Percentiles rank a stretch among this genome's conserved stretches.
Conservation (phyloP, 2,113 vertebrate species). For the Emydura subglobosa region DNA sequence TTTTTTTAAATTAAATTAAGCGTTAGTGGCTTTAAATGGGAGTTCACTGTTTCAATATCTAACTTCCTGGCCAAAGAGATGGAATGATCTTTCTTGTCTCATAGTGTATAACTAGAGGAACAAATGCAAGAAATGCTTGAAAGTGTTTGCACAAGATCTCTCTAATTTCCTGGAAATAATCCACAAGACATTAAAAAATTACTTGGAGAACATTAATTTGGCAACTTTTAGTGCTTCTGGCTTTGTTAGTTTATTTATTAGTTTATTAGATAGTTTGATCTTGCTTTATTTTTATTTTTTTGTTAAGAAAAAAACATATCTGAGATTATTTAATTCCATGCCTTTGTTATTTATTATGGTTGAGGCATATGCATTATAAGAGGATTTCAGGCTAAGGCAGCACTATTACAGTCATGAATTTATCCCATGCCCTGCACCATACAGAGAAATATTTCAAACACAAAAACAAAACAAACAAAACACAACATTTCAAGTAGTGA, state of each 20-base stretch:
- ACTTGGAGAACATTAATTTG: conserved; percentile 48
- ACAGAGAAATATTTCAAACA: neutral
- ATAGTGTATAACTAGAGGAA: conserved; percentile 36
- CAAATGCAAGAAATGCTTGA: conserved; percentile 66
- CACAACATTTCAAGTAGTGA: neutral
- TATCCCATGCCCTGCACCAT: neutral
- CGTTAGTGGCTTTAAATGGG: neutral
- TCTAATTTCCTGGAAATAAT: conserved; percentile 67
- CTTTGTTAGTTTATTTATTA: conserved; percentile 3
- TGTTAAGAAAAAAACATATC: neutral
- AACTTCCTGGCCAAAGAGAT: conserved; percentile 9
- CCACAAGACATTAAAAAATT: conserved; percentile 57
- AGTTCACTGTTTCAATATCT: neutral
- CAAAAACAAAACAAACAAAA: neutral
- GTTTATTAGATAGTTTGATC: neutral
- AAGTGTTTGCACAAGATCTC: conserved; percentile 64
- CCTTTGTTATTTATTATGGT: neutral
- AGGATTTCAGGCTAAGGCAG: neutral
- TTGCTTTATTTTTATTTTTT: neutral
- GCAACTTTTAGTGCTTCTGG: conserved; percentile 42
- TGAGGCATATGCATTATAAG: neutral
- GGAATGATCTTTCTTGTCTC: conserved; percentile 31
- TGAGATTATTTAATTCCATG: neutral
- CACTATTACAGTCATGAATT: neutral
- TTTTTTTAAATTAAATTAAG: neutral